A percentile compares a stretch with the other conserved stretches of the same genome.
Evolutionary conservation across 2,888 invertebrate genomes (phyloP).

Genomic region (Erannis defoliaria): DNA sequence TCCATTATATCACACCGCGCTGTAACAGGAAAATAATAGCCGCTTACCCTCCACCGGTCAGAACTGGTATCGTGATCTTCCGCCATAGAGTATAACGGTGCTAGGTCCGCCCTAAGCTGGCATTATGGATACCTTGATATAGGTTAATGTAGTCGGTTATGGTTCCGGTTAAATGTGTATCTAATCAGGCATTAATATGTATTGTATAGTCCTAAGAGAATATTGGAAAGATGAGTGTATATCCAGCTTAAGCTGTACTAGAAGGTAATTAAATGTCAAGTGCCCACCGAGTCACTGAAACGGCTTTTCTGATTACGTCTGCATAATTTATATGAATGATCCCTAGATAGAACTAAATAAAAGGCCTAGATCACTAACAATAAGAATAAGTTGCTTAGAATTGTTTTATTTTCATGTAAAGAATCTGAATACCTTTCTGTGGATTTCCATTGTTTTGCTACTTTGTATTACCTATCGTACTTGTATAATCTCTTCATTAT

Average conservation of each 20-base stretch:
- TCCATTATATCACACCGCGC: slow-evolving; percentile 19
- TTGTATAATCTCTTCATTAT: slow-evolving; percentile 13
- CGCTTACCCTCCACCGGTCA: slow-evolving; percentile 7
- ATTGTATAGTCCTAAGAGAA: neutral
- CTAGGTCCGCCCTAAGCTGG: slow-evolving; percentile 30
- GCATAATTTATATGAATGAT: slow-evolving; percentile 41
- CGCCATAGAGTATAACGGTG: slow-evolving; percentile 43
- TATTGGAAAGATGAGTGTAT: neutral
- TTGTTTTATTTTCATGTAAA: slow-evolving; percentile 26
- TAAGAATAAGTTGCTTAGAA: slow-evolving; percentile 1
- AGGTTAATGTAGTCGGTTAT: slow-evolving; percentile 35
- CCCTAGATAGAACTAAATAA: slow-evolving; percentile 14
- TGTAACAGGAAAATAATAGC: slow-evolving; percentile 18
- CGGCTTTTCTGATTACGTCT: slow-evolving; percentile 36
- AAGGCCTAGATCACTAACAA: slow-evolving; percentile 24
- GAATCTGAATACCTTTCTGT: slow-evolving; percentile 25
- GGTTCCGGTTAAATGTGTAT: slow-evolving; percentile 3
- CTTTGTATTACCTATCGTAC: slow-evolving; percentile 12
- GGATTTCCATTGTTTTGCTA: slow-evolving; percentile 28
- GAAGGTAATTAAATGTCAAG: no score
- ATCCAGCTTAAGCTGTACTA: no score
- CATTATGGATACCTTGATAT: slow-evolving; percentile 29
- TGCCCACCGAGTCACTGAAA: slow-evolving; percentile 33
- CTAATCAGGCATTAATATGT: slow-evolving; percentile 10
- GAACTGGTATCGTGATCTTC: slow-evolving; percentile 39